Evolutionary conservation across 2,113 vertebrate genomes (phyloP), one percentile per base, ranked within the genome.

Genomic region (Ceuthmochares aereus): DNA sequence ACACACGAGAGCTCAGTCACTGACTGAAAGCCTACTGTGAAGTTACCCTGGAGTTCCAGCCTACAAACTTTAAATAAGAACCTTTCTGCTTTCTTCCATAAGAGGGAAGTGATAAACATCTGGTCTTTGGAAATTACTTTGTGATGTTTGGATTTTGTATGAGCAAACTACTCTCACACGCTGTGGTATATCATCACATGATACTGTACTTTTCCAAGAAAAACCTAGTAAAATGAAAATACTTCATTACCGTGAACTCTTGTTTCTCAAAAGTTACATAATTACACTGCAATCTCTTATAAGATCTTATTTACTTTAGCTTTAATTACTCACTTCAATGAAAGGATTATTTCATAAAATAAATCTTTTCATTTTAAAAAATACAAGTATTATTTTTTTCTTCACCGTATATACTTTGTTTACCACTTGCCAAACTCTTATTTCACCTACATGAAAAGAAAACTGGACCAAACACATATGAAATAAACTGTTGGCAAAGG

Each of bases 401-500:
- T 89, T 59, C 27, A 45, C 86, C 78, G 68, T 40, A 58, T 56
- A 8, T 73, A 73, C 87, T 95, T 87, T 96, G 96, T 93, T 96
- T 94, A 76, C 80, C 87, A 22, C 60, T 72, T 90, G 96, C 96
- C 97, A 98, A 97, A 92, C 69, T 90, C 88, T 89, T 97, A 83
- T 94, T 98, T 97, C 88, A 95, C 84, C 80, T 81, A 95, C 52
- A 94, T 79, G 94, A 96, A 93, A 87, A 96, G 94, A 97, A 97
- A 98, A 87, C 81, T 98, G 98, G 97, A 89, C 43, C 16, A n/a
- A 55, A 54, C 12, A 82, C 73, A 74, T 47, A 91, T 93, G 97
- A 97, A 98, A 97, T 84, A 95, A 98, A 95, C 84, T 72, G 10
- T 54, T 98, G 98, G 97, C 97, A 97, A 54, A 84, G 68, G 78